Evolutionary conservation across 2,797 vertebrate genomes (phyloP), one percentile per base, ranked within the genome.

Genomic region (Jordanella pulchra): DNA sequence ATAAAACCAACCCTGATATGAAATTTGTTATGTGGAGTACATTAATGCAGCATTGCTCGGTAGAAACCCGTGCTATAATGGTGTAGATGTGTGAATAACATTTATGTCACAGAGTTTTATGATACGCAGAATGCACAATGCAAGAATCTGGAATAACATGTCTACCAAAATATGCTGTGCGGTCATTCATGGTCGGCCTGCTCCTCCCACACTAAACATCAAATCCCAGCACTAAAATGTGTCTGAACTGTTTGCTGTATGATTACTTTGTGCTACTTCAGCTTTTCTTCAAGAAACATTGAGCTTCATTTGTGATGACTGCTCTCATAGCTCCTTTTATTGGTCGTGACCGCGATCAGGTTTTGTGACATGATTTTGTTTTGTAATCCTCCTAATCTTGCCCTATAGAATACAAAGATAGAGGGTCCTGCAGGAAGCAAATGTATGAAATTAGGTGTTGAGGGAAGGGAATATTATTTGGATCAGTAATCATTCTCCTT

Each of bases 321-420:
- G 42, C 5, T 69, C 69, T 48, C 53, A 55, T 48, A 4, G 0
- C 30, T 39, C 13, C 63, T 44, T 67, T 44, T 39, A 76, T 51
- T 75, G 70, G 63, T 67, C 50, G 45, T 67, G 55, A 80, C 71
- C 71, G 39, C 74, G 70, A 74, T 45, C n/a, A 25, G 53, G 65
- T 83, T 77, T 72, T 51, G 21, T 73, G 47, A 58, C 21, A 47
- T 10, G 21, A 14, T 76, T 44, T 65, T 50, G 53, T 78, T 72
- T 80, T 74, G 48, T 71, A 39, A 80, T 77, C 69, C n/a, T 72
- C 48, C 69, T 73, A 21, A 77, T 81, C 63, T 27, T 21, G 76
- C 3, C 25, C 55, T 14, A 32, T 71, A 42, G 54, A 28, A 56
- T 44, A 72, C 42, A 73, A 56, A 60, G 67, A 50, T 27, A 53